Conservation (phyloP, 2,888 invertebrate genomes). For the Pemphredon lugubris region DNA sequence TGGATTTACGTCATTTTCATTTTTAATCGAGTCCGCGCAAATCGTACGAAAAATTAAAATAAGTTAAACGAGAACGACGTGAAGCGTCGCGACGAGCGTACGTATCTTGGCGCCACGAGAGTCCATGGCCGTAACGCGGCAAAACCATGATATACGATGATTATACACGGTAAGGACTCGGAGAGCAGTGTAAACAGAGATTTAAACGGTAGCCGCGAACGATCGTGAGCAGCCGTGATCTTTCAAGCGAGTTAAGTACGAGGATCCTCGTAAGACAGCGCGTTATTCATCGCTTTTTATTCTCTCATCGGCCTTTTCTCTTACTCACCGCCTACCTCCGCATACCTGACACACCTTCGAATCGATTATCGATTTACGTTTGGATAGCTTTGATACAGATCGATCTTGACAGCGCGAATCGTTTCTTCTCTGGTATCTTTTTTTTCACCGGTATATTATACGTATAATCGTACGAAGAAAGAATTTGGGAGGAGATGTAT, state of each 20-base stretch:
- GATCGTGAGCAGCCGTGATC: constrained; percentile 42
- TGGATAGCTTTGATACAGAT: constrained; percentile 41
- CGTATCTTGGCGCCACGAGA: constrained; percentile 8
- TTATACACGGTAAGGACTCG: constrained; percentile 23
- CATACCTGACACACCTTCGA: constrained; percentile 56
- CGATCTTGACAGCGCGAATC: constrained; percentile 23
- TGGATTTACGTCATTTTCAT: background rate
- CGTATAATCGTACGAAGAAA: no score
- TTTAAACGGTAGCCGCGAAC: constrained; percentile 51
- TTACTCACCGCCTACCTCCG: constrained; percentile 34
- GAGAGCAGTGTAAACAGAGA: constrained; percentile 46
- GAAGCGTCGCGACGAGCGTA: no score
- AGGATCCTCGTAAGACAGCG: constrained; percentile 38
- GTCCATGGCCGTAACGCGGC: constrained; percentile 24
- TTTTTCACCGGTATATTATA: no score
- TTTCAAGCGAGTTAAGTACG: constrained; percentile 35
- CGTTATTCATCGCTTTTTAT: constrained; percentile 46
- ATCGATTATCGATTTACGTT: constrained; percentile 51
- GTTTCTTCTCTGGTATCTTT: background rate
- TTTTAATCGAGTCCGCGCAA: background rate
- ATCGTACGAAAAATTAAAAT: background rate
- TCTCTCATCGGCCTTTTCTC: constrained; percentile 15
- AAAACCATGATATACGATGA: constrained; percentile 44
- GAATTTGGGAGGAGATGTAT: no score
- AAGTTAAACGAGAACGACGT: no score